Evolutionary conservation across 2,797 vertebrate species (phyloP), one percentile per base, ranked within the genome.

Genomic region (Molossus alvarezi): DNA sequence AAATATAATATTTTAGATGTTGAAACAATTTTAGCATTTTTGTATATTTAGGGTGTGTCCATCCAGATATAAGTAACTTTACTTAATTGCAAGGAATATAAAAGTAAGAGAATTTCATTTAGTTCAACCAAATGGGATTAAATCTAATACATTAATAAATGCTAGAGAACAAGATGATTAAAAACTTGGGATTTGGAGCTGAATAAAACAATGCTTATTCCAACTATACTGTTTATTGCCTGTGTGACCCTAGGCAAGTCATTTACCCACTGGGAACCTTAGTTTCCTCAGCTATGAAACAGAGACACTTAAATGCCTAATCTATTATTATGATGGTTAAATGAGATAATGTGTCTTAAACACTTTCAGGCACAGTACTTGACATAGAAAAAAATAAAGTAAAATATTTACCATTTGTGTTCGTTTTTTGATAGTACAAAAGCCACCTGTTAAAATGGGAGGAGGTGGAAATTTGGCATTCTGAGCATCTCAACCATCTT

Each of bases 41-140:
- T 90, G 0, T 71, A 18, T 62, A 1, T 33, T 2, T 75, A 79
- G 27, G 18, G 25, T 75, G 3, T 79, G 2, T 64, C 48, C 3
- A 65, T 29, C 1, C 13, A 71, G 18, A 23, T 51, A 5, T 69
- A 83, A 79, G 20, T 45, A 33, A 53, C 60, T 82, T 90, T 84
- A 37, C 53, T 79, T 76, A 75, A 62, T 3, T 73, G 27, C 20
- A 90, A 91, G 45, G 0, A 83, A 17, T 12, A 69, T 41, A 77
- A 75, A 97, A 88, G 21, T 20, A 17, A 67, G 7, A 15, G 1
- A n/a, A 25, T 87, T 64, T 80, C 80, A 83, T 89, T 91, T 41
- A 51, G 7, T 33, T 91, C 13, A 93, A 72, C 88, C 8, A 64
- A 69, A 94, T 81, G 8, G 21, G 33, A 77, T 23, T 94, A 65